These are phyloP conservation scores for Eueides isabella DNA, from an alignment of 1,140 invertebrate species.

Conservation along the genomic window DNA sequence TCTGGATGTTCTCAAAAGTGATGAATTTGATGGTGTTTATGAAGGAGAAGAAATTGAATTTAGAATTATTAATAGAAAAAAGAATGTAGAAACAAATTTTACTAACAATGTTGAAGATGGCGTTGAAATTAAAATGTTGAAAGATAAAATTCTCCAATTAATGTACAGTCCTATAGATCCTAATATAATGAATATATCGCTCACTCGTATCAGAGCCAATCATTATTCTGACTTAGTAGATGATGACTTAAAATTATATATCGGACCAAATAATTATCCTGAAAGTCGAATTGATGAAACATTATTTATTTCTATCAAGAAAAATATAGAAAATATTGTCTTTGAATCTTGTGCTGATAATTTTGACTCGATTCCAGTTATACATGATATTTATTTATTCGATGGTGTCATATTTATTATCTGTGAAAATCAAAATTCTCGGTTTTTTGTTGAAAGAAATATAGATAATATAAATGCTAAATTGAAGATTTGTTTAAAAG, in stretches of 20 bases:
- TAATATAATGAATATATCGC: conserved; percentile 52
- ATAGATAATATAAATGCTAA: conserved; percentile 49
- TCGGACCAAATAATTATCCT: conserved; percentile 68
- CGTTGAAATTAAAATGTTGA: conserved; percentile 46
- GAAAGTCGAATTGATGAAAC: conserved; percentile 60
- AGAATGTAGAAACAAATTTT: conserved; percentile 47
- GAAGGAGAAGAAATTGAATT: conserved; percentile 60
- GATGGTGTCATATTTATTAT: conserved; percentile 76
- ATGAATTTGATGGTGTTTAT: conserved; percentile 59
- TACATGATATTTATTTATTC: conserved; percentile 70
- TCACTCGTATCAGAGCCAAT: conserved; percentile 59
- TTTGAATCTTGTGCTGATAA: conserved; percentile 42
- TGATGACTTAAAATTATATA: conserved; percentile 71
- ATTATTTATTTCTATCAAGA: conserved; percentile 59
- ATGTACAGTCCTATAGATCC: conserved; percentile 62
- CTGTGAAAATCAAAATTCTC: conserved; percentile 54
- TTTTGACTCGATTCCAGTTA: conserved; percentile 51
- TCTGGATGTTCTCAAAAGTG: conserved; percentile 62
- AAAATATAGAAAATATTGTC: conserved; percentile 57
- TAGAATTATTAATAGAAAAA: conserved; percentile 68
- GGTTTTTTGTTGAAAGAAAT: conserved; percentile 57
- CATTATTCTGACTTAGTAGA: conserved; percentile 67
- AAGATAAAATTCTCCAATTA: conserved; percentile 50
- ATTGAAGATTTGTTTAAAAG: conserved; percentile 54
- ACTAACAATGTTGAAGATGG: conserved; percentile 39